Conservation (phyloP, 2,888 invertebrate genomes). For the Bembecia ichneumoniformis region DNA sequence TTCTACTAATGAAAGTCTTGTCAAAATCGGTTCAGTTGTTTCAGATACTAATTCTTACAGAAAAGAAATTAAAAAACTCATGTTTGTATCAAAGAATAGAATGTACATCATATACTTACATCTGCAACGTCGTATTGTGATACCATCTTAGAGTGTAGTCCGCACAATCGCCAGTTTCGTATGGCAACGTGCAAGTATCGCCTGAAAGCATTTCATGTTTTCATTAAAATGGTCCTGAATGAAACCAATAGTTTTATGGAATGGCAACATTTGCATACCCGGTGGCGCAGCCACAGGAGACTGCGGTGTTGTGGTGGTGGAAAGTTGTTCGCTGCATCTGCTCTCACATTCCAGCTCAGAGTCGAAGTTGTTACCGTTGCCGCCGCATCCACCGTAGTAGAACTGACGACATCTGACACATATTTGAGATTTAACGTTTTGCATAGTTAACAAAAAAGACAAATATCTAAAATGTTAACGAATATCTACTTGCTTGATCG, state of each 20-base stretch:
- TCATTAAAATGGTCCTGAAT: neutral
- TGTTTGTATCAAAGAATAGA: too few relatives aligned
- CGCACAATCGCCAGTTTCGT: constrained; percentile 75
- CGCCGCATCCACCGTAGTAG: constrained; percentile 93
- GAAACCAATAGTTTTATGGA: too few relatives aligned
- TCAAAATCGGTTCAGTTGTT: too few relatives aligned
- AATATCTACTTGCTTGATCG: too few relatives aligned
- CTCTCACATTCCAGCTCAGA: constrained; percentile 76
- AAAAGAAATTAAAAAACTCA: too few relatives aligned
- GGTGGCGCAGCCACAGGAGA: constrained; percentile 6
- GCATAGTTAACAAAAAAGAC: neutral
- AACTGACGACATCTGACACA: constrained; percentile 79
- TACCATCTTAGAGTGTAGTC: constrained; percentile 82
- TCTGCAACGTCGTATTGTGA: constrained; percentile 79
- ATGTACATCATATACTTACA: constrained; percentile 13
- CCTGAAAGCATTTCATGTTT: neutral
- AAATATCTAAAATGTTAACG: too few relatives aligned
- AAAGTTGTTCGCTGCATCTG: constrained; percentile 69
- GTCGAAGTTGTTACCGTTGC: constrained; percentile 89
- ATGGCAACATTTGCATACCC: neutral
- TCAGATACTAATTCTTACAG: too few relatives aligned
- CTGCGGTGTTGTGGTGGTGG: constrained; percentile 42
- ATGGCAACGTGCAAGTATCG: constrained; percentile 44
- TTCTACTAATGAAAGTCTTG: too few relatives aligned
- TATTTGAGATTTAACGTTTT: neutral